Base-by-base conservation (phyloP, 2,113 vertebrate species). In the Prunella himalayana region DNA sequence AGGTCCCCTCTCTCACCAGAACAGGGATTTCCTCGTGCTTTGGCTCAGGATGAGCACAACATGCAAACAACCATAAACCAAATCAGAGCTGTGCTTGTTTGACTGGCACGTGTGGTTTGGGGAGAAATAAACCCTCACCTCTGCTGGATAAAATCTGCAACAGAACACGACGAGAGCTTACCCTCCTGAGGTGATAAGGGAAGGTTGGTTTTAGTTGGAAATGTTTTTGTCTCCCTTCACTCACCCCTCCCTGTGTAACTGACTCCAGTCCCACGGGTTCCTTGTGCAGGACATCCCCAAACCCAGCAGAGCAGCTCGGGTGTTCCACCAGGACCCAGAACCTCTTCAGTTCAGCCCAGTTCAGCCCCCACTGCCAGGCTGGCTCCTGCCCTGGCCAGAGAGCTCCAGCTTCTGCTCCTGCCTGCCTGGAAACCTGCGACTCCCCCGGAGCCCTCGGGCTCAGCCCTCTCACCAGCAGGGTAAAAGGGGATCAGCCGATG, bases 401-500 rank as follows among this genome's bases (percentile, higher is more conserved):
- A 53, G 13, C 76, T 33, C 17, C 20, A 3, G 9, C 35, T 6
- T 6, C 6, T 35, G 41, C 23, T 84, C 25, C 64, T 28, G 27
- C 50, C 50, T 17, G 27, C 50, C 27, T 8, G 73, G 31, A 16
- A 17, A 15, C 13, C 17, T 24, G 33, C 70, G 68, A 37, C n/a
- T 30, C 59, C 18, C 47, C 47, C 37, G 37, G 16, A 47, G 69
- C 73, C 57, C 37, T 20, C 65, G 57, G 56, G 70, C 6, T 44
- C 17, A 6, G 39, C n/a, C 2, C 2, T 19, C 27, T 82, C 20
- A 5, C 54, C 16, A 0, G 2, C 81, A 30, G 24, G 15, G 39
- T 82, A n/a, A 41, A 68, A 45, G 10, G 10, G 22, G 70, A 41
- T 28, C 21, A 28, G 59, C 8, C 4, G 71, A 39, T 66, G 75